phyloP scores from a whole-genome alignment of 2,113 vertebrate species.

The Nyctibius bracteatus region DNA sequence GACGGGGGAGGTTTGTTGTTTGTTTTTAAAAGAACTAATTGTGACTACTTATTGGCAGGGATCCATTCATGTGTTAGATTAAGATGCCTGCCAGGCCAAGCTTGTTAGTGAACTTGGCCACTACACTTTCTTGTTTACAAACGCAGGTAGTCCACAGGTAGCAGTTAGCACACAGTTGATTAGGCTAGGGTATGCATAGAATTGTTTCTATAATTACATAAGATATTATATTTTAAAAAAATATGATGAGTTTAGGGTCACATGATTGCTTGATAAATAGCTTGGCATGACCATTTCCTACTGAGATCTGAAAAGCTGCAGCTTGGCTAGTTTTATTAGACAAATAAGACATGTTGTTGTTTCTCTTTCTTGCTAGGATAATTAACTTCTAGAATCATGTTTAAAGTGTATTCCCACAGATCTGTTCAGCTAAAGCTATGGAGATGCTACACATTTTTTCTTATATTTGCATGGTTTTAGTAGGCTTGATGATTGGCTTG shows the following conservation, averaged over 20 bases:
- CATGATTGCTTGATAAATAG: not conserved
- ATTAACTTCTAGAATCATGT: not conserved
- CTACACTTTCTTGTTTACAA: not conserved
- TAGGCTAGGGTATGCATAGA: not conserved
- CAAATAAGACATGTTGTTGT: not conserved
- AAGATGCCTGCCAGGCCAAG: not conserved
- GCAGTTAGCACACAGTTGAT: not conserved
- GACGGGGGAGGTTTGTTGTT: accelerated
- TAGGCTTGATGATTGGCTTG: not conserved
- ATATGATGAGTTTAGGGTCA: not conserved
- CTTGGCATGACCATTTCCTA: not conserved
- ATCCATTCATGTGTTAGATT: not conserved
- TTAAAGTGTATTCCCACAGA: not conserved
- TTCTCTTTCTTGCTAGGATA: not conserved
- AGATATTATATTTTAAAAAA: not conserved
- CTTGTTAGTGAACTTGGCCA: not conserved
- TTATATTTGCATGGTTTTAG: not conserved
- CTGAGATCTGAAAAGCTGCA: not conserved
- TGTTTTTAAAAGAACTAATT: not conserved
- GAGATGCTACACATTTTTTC: not conserved
- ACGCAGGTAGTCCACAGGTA: not conserved
- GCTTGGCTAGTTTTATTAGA: not conserved
- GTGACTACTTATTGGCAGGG: not conserved
- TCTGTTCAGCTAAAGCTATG: not conserved
- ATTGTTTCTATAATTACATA: not conserved